Evolutionary conservation across 2,888 invertebrate species (phyloP), one percentile per base, ranked within the genome.

Genomic region (Athalia cordata): DNA sequence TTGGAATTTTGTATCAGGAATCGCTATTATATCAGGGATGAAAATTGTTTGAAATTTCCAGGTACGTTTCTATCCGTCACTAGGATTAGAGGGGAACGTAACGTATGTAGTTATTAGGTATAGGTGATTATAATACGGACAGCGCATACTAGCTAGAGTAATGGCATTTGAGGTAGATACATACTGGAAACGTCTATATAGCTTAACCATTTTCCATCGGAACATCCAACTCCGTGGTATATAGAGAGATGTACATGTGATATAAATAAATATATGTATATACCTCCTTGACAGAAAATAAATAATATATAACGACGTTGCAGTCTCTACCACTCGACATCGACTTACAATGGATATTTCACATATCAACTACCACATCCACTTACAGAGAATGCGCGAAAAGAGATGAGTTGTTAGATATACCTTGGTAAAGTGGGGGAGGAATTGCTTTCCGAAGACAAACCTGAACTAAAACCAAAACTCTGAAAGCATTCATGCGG

Each of bases 281-380:
- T 29, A 29, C 29, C 29, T 29, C 29, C 29, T 75, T 75, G 75
- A 75, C 75, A 75, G 62, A 75, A 75, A 75, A 75, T 75, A 75
- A 49, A 50, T 62, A 62, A 75, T 75, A 75, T 75, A 62, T 29
- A 29, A 29, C 75, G 75, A 75, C 50, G 62, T 49, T 75, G 62
- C 75, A 61, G 50, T 64, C 13, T 6, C 52, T 50, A 7, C 62
- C 11, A n/a, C 66, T 67, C 45, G 29, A 29, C 7, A 62, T n/a
- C 64, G 15, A 7, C 7, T 43, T 64, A 15, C 4, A 29, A 29
- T 29, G 2, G 29, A 2, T 29, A 29, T 29, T 29, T 2, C 29
- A 29, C 29, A 2, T 29, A 29, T 29, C 29, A 29, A 29, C 29
- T 29, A 29, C 29, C 29, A 29, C 68, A 29, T 72, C 70, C n/a